Base-by-base conservation (phyloP, 1,140 invertebrate genomes). In the Gryon sp. region DNA sequence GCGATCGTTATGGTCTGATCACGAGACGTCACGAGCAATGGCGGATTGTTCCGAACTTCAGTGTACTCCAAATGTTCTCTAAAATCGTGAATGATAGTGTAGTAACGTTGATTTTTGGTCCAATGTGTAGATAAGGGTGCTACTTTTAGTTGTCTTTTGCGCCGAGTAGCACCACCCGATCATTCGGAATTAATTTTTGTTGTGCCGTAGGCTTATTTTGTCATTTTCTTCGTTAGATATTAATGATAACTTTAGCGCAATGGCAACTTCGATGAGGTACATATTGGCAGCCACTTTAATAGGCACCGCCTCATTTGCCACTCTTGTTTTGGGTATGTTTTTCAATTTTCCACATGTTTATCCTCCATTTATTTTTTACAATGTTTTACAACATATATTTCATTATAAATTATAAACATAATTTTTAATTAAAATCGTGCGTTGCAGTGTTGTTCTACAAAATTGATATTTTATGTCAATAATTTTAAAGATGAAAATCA, bases 241-340 rank as follows among this genome's bases (percentile, higher is more conserved):
- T 76, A 65, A 76, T 76, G 59, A 28, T 65, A 69, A 59, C 20
- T 52, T 34, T 48, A 57, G 20, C 36, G 24, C 28, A 15, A 68
- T 76, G 63, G 73, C 65, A 14, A 50, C 38, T 16, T 45, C 73
- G 22, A 87, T 94, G 90, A 92, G 93, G 82, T 91, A 92, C 82
- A 90, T 93, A 80, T 88, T 94, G 80, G 90, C 89, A 60, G 90
- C 91, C 79, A 92, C 92, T 79, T 93, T 94, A 81, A 84, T 88
- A 53, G 89, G 90, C 76, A 90, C 91, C 63, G 83, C 92, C 74
- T 81, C 89, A 24, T 78, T 90, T 41, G 90, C 90, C 19, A 88
- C 91, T 70, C 87, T 90, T 60, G 89, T 93, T 82, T 89, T 94
- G 75, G 84, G 88, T 87, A 80, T 81, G 69, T 84, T 19, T 8